These are phyloP conservation scores for Neostethus bicornis DNA, from an alignment of 2,797 vertebrate genomes.

Conservation along the genomic window DNA sequence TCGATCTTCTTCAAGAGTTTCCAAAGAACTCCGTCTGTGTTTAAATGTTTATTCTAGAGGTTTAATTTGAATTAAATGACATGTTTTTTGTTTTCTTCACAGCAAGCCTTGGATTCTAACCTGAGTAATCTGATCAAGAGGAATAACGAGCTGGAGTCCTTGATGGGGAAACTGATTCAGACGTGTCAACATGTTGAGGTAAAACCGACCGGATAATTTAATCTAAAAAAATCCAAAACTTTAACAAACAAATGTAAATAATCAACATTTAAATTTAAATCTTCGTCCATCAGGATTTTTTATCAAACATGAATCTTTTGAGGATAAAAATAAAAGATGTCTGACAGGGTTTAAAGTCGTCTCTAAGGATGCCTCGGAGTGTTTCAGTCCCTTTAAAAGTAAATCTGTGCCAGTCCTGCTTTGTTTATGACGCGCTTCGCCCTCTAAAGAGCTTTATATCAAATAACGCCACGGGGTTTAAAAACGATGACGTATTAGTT, in stretches of 20 bases:
- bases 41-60: neutral
- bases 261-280: neutral
- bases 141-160: conserved; percentile 93
- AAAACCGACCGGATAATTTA: no score
- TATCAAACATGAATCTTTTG: conserved; percentile 14
- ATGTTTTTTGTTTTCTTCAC: conserved; percentile 4
- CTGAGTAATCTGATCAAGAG: conserved; percentile 92
- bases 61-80: conserved; percentile 3
- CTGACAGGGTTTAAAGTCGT: conserved; percentile 1
- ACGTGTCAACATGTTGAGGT: conserved; percentile 97
- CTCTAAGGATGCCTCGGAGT: conserved; percentile 11
- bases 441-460: conserved; percentile 65
- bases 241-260: neutral
- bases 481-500: conserved; percentile 39
- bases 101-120: conserved; percentile 95
- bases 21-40: neutral
- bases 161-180: conserved; percentile 95
- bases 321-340: conserved; percentile 2
- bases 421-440: conserved; percentile 30
- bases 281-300: neutral
- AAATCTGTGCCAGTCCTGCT: conserved; percentile 41
- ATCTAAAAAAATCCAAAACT: no score
- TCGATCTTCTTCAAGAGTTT: neutral
- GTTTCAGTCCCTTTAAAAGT: conserved; percentile 12
- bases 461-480: conserved; percentile 56